Conservation (phyloP, 2,113 vertebrate species). For the Ceratotherium simum region DNA sequence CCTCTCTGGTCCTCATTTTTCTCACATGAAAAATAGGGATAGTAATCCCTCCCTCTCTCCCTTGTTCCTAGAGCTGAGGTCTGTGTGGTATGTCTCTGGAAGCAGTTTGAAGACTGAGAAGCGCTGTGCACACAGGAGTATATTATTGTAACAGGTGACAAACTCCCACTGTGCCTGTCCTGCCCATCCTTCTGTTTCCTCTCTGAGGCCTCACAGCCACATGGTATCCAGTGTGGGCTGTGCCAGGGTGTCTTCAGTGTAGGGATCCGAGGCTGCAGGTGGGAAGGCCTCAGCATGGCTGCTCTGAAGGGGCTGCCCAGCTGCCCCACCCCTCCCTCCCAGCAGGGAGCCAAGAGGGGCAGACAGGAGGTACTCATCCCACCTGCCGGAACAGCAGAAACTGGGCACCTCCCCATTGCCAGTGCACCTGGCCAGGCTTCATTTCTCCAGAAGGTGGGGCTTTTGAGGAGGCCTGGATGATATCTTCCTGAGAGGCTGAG, state of each 20-base stretch:
- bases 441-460: not conserved
- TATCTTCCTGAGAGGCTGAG: not conserved
- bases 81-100: not conserved
- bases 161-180: not conserved
- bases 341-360: not conserved
- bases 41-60: not conserved
- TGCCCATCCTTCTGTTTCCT: not conserved
- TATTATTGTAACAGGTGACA: not conserved
- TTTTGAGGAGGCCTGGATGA: not conserved
- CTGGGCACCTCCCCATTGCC: not conserved
- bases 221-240: not conserved
- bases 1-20: conserved; percentile 26
- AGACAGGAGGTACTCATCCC: not conserved
- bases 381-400: not conserved
- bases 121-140: not conserved
- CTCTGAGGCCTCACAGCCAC: not conserved
- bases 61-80: not conserved
- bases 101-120: not conserved
- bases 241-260: not conserved
- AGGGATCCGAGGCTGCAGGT: not conserved
- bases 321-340: not conserved
- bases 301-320: not conserved
- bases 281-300: not conserved
- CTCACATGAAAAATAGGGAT: not conserved
- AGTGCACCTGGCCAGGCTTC: not conserved